These are phyloP conservation scores for Trematocara stigmaticum DNA, from an alignment of 2,113 vertebrate genomes.

Conservation along the genomic window DNA sequence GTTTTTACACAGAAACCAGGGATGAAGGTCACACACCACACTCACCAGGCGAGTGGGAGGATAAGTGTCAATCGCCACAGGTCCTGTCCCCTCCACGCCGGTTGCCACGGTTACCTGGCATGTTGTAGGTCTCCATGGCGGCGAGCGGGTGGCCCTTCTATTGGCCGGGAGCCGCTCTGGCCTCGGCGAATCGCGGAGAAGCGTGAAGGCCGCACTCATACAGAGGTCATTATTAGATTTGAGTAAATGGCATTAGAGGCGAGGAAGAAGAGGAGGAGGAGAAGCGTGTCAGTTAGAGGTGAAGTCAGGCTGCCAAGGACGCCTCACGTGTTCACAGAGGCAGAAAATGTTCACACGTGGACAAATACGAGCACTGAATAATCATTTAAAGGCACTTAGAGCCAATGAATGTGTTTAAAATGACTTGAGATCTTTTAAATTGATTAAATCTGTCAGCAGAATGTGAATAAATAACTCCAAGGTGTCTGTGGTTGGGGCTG, in stretches of 20 bases:
- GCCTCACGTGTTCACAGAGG: not conserved
- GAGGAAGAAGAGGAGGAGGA: not conserved
- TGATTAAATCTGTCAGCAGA: not conserved
- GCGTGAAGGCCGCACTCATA: constrained; percentile 71
- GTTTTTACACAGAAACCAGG: constrained; percentile 1
- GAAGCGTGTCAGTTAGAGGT: not conserved
- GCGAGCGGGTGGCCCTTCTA: constrained; percentile 77
- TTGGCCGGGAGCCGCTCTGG: constrained; percentile 77
- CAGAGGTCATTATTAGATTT: constrained; percentile 51
- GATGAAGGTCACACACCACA: constrained; percentile 55
- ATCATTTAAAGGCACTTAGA: not conserved
- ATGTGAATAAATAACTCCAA: not conserved
- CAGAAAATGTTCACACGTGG: not conserved
- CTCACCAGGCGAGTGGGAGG: constrained; percentile 50
- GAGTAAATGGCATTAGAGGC: not conserved
- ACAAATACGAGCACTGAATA: not conserved
- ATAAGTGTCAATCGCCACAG: constrained; percentile 57
- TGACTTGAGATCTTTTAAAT: not conserved
- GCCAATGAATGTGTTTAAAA: not conserved
- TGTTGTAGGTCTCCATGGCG: constrained; percentile 74
- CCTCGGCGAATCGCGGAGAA: constrained; percentile 74
- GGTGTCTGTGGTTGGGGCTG: not conserved
- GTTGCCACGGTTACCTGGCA: constrained; percentile 79
- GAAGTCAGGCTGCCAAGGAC: not conserved
- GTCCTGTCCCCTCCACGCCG: constrained; percentile 22